Evolutionary conservation across 2,113 vertebrate genomes (phyloP), one percentile per base, ranked within the genome.

Genomic region (Gila orcuttii): DNA sequence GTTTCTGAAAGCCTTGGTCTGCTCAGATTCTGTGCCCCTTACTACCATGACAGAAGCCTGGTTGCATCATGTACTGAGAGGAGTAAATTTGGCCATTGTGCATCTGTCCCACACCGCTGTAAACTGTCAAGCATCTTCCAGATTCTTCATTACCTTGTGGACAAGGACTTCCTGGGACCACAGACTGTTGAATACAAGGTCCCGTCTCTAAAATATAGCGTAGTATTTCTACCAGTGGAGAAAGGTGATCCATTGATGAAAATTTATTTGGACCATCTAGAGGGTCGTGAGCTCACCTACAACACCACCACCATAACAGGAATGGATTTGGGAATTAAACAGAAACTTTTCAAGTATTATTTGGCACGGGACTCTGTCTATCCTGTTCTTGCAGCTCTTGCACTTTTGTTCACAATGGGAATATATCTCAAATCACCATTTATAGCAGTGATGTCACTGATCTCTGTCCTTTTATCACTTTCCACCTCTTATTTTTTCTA

Each of bases 281-380:
- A 96, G 66, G 93, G 94, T 4, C 93, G 93, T 87, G 94, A 95
- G 66, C 95, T 99, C 62, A 96, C 95, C 9, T 95, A 97, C 89
- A 98, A 97, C 79, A 97, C 96, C 10, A 99, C 96, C 0, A 96
- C 96, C 0, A 96, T 99, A 87, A 98, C 97, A 0, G 98, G 98
- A 75, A 99, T 99, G 95, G 97, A 99, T 91, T 92, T 99, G 87
- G 98, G 98, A 86, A 96, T 99, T 92, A 99, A 99, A 92, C 95
- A 97, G 90, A 95, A 93, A 33, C 94, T 99, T 71, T 97, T 99
- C 88, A 96, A 95, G 88, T 95, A 98, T 91, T 99, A 99, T 88
- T 94, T 99, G 83, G 94, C 95, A 57, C 93, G 96, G 90, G 97
- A 99, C 87, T 97, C 96, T 0, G 93, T 97, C 88, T 99, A 97